Evolutionary conservation across 2,888 invertebrate genomes (phyloP), one percentile per base, ranked within the genome.

Genomic region (Petrolisthes manimaculis): DNA sequence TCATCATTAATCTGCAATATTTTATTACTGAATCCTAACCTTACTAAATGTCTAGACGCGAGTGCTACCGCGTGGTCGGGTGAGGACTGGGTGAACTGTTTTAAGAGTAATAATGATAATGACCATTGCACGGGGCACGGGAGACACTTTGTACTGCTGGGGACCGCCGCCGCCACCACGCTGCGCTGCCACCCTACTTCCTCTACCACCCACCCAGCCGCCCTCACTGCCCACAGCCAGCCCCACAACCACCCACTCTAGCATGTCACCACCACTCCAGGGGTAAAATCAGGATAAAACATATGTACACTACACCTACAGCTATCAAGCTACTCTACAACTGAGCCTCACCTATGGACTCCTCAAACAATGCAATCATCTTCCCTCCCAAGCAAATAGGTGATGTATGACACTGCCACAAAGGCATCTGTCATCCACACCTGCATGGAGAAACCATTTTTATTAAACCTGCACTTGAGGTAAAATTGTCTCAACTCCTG

Each of bases 61-160:
- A 84, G 88, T 88, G 88, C 88, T 88, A 88, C 88, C 88, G 88
- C 84, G 88, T 88, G 88, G 88, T 88, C 88, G 81, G 88, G 88
- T 88, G 88, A 88, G 88, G 88, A 88, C 88, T 88, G 88, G 88
- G 81, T 88, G 84, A 88, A 84, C 84, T 88, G 88, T 84, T 83
- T 88, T 79, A 75, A 88, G 84, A 88, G 79, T 84, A 84, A 88
- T 88, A 81, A 88, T 88, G 75, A 84, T 88, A 88, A 84, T 88
- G 88, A 88, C 88, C 88, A 88, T 84, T 88, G 88, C 88, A 88
- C 88, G 88, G 88, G 88, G 84, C 88, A 88, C 88, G 75, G 88
- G 88, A 88, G 88, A 88, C 88, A 88, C 84, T 88, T 88, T 88
- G 88, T 88, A 88, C 88, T 88, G 88, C 88, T 88, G 88, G 84